These are phyloP conservation scores for Patagioenas fasciata DNA, from an alignment of 2,113 vertebrate genomes.

Conservation along the genomic window DNA sequence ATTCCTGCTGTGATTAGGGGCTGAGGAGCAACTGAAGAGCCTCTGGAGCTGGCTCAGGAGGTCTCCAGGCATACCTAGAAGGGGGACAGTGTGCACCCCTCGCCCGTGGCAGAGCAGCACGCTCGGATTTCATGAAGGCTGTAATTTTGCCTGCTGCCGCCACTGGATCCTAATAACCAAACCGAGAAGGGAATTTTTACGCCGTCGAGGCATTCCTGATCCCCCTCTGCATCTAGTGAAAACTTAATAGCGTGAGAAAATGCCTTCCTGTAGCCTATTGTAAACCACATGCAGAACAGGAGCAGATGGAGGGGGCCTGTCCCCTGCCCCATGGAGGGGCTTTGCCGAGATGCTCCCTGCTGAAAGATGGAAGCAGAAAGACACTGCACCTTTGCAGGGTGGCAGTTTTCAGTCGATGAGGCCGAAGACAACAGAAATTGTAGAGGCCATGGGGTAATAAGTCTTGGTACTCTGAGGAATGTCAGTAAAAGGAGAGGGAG, in stretches of 20 bases:
- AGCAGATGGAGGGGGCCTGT: slow-evolving; percentile 40
- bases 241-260: slow-evolving; percentile 69
- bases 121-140: neutral
- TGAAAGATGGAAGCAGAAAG: neutral
- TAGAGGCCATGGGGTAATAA: neutral
- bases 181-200: slow-evolving; percentile 29
- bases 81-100: neutral
- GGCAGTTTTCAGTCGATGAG: neutral
- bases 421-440: neutral
- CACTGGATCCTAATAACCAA: slow-evolving; percentile 1
- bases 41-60: neutral
- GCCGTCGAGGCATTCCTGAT: neutral
- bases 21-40: neutral
- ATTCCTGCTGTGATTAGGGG: neutral
- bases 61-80: neutral
- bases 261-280: slow-evolving; percentile 8
- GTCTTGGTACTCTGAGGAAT: neutral
- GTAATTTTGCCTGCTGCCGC: slow-evolving; percentile 3
- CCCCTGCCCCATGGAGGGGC: accelerated
- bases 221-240: slow-evolving; percentile 50
- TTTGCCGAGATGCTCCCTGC: neutral
- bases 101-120: neutral
- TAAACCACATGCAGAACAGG: slow-evolving; percentile 32
- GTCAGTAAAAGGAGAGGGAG: neutral
- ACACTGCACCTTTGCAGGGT: neutral